Conservation (phyloP, 2,888 invertebrate species). For the Napeogenes inachia region DNA sequence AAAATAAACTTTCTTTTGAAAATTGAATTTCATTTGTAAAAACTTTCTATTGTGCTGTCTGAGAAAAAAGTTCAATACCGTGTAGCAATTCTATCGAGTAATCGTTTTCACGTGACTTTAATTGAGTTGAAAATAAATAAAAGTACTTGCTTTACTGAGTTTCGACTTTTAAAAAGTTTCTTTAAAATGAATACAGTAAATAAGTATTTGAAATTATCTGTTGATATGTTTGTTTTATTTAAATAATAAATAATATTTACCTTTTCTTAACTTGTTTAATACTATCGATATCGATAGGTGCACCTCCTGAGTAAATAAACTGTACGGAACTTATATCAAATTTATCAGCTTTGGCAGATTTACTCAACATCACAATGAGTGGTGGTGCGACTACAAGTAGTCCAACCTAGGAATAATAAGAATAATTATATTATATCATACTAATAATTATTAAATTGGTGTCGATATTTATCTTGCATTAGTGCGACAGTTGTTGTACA, state of each 20-base stretch:
- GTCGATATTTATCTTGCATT: too few relatives aligned
- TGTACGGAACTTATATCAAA: constrained; percentile 52
- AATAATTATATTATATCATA: constrained; percentile 1
- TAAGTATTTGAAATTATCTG: too few relatives aligned
- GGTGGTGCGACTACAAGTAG: constrained; percentile 48
- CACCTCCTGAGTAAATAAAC: constrained; percentile 49
- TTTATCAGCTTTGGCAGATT: constrained; percentile 45
- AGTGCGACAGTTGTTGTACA: too few relatives aligned
- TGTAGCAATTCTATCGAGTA: constrained; percentile 4
- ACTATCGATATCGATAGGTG: constrained; percentile 43
- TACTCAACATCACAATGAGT: constrained; percentile 45
- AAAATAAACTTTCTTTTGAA: too few relatives aligned
- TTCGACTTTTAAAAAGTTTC: background rate
- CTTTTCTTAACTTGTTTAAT: constrained; percentile 43
- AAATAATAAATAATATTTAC: constrained; percentile 33
- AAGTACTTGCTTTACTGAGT: background rate
- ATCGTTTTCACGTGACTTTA: constrained; percentile 6
- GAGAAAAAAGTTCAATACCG: background rate
- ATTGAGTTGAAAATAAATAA: constrained; percentile 2
- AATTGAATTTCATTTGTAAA: constrained; percentile 6
- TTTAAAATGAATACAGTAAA: background rate
- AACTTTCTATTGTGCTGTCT: background rate
- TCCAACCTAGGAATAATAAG: constrained; percentile 39
- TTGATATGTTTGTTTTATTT: too few relatives aligned
- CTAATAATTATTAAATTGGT: too few relatives aligned